Evolutionary conservation across 2,113 vertebrate genomes (phyloP), one percentile per base, ranked within the genome.

Genomic region (Arothron firmamentum): DNA sequence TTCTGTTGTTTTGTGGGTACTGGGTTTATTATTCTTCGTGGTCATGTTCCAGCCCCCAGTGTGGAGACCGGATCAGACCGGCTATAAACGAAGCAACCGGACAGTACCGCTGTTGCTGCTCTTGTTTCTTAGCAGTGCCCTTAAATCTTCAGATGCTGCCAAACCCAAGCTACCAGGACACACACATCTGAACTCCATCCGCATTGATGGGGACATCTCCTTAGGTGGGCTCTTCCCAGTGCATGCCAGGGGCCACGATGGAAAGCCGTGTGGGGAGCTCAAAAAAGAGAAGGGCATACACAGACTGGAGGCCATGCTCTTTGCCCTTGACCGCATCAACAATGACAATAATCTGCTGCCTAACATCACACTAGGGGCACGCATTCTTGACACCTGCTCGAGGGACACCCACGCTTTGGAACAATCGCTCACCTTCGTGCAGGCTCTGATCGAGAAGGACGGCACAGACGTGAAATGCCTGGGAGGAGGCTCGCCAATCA

Each of bases 221-320:
- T 87, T 99, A 49, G 96, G 96, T 9, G 96, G 96, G 59, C 92
- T 99, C 56, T 99, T 99, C 82, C 96, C 96, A 0, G 96, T 99
- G 25, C 96, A 99, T 0, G 91, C 94, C 50, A 90, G 96, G 19
- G 95, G 96, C n/a, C 80, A 91, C 0, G 95, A 97, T 74, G 96
- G 96, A 72, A 96, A 94, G 72, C 91, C 96, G 51, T 99, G 96
- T 0, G 96, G 96, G 38, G 96, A 99, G 80, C 92, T 99, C 43
- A 99, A 99, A 87, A 99, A 98, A 82, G 96, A 99, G 79, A 99
- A 99, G 75, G 96, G 96, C 31, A 94, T 99, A 68, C 96, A 99
- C 62, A 91, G 96, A 48, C 86, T 99, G 72, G 96, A 99, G 90
- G 96, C 96, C 79, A 99, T 99, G 96, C 94, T 99, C 19, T 99